phyloP scores from a whole-genome alignment of 2,797 vertebrate genomes.

The Peromyscus eremicus region DNA sequence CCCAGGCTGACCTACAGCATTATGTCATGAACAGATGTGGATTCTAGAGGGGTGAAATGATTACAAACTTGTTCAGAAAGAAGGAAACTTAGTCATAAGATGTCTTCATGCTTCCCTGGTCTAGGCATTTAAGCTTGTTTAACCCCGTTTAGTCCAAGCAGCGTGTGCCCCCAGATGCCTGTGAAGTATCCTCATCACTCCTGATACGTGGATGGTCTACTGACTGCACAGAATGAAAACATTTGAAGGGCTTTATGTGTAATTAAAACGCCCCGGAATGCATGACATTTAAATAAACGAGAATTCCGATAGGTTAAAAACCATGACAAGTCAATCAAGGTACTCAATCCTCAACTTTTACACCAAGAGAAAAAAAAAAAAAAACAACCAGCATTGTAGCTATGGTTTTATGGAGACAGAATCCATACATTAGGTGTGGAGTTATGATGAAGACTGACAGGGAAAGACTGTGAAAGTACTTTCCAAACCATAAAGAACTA shows the following conservation, averaged over 20 bases:
- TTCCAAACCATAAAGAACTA: constrained; percentile 12
- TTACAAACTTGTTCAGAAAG: constrained; percentile 75
- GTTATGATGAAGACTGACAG: constrained; percentile 38
- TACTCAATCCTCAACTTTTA: neutral
- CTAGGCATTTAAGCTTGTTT: neutral
- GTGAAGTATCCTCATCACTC: neutral
- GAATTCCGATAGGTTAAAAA: neutral
- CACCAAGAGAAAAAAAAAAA: neutral
- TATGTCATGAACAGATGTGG: constrained; percentile 84
- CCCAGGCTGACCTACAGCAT: constrained; percentile 79
- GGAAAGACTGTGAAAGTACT: constrained; percentile 36
- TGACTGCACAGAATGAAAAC: neutral
- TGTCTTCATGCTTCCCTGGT: neutral
- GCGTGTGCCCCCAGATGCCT: neutral
- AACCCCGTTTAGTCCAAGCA: constrained; percentile 5
- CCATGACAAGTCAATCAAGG: constrained; percentile 17
- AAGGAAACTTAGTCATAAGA: constrained; percentile 67
- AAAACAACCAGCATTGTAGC: neutral
- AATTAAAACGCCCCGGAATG: neutral
- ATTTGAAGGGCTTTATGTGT: constrained; percentile 19
- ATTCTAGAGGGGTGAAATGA: constrained; percentile 72
- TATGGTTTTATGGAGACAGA: constrained; percentile 10
- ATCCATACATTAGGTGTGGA: constrained; percentile 32
- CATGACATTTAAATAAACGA: constrained; percentile 38
- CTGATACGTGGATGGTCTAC: neutral